Evolutionary conservation across 2,888 invertebrate genomes (phyloP).

Genomic region (Callyntrura sp.): DNA sequence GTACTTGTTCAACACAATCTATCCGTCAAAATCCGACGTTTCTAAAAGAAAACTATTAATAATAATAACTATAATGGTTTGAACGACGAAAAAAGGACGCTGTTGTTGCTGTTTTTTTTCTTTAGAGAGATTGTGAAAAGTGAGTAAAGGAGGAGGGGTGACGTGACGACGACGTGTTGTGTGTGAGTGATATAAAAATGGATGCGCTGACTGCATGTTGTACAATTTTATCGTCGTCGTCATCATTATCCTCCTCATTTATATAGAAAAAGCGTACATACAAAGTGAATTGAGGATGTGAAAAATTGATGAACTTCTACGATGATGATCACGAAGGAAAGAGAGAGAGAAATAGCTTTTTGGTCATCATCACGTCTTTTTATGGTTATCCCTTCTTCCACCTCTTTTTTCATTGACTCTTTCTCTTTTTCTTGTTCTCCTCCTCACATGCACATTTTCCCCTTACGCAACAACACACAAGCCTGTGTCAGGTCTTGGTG

Average conservation of each 20-base stretch:
- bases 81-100: too few relatives aligned
- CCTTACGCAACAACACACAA: slow-evolving; percentile 17
- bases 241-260: not conserved
- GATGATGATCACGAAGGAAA: too few relatives aligned
- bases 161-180: not conserved
- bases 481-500: not conserved
- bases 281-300: slow-evolving; percentile 59
- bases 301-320: slow-evolving; percentile 45
- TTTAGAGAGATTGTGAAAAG: slow-evolving; percentile 13
- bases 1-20: slow-evolving; percentile 4
- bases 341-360: slow-evolving; percentile 37
- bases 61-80: slow-evolving; percentile 1
- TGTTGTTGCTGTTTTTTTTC: not conserved
- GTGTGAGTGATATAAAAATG: slow-evolving; percentile 37
- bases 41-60: not conserved
- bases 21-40: slow-evolving; percentile 7
- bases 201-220: not conserved
- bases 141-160: slow-evolving; percentile 54
- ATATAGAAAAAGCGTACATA: not conserved
- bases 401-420: slow-evolving; percentile 9
- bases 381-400: slow-evolving; percentile 67
- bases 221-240: slow-evolving; percentile 9
- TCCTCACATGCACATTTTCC: not conserved
- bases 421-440: slow-evolving; percentile 14
- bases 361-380: slow-evolving; percentile 68